phyloP scores from a whole-genome alignment of 2,113 vertebrate genomes.

The Ondatra zibethicus region DNA sequence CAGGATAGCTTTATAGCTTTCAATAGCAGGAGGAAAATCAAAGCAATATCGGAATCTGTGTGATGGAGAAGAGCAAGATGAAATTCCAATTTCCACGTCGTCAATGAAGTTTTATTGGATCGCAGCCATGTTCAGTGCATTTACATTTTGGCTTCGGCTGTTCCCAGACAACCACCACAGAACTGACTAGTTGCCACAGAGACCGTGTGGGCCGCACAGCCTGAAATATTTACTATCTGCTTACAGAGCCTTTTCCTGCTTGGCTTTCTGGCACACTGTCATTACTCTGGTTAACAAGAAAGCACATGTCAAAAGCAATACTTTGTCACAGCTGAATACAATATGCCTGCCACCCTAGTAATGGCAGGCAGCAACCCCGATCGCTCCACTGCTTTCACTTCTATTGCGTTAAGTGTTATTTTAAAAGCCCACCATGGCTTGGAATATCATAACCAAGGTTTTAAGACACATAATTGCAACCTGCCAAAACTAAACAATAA shows the following conservation, averaged over 20 bases:
- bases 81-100: slow-evolving; percentile 1
- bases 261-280: slow-evolving; percentile 1
- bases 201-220: slow-evolving; percentile 8
- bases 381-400: background rate
- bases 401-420: background rate
- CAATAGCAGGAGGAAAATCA: background rate
- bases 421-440: background rate
- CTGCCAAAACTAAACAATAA: background rate
- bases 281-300: slow-evolving; percentile 62
- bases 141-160: background rate
- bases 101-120: slow-evolving; percentile 18
- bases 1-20: background rate
- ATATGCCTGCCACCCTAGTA: background rate
- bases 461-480: background rate
- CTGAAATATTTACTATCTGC: slow-evolving; percentile 62
- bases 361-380: background rate
- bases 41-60: background rate
- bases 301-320: slow-evolving; percentile 27
- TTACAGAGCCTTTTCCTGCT: slow-evolving; percentile 36
- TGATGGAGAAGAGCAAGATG: background rate
- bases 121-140: background rate
- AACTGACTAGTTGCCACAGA: slow-evolving; percentile 13
- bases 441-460: background rate
- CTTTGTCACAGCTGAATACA: slow-evolving; percentile 8
- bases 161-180: background rate